These are phyloP conservation scores for Illadopsis cleaveri DNA, from an alignment of 2,113 vertebrate genomes.

Conservation along the genomic window DNA sequence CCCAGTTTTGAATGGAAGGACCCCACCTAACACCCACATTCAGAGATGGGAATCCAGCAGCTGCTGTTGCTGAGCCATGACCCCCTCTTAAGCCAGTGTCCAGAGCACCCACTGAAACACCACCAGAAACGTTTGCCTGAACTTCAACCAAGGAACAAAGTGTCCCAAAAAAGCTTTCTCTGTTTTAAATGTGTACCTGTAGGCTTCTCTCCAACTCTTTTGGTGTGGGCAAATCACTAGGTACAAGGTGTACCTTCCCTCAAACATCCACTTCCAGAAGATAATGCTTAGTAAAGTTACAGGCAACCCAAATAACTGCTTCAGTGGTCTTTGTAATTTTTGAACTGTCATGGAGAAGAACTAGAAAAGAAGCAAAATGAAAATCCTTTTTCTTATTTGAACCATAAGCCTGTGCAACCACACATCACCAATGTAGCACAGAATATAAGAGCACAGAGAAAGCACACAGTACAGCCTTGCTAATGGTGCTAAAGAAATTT, in stretches of 20 bases:
- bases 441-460: neutral
- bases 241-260: neutral
- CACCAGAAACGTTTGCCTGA: neutral
- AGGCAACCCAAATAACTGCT: neutral
- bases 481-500: neutral
- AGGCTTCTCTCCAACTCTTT: neutral
- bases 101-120: neutral
- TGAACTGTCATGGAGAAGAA: neutral
- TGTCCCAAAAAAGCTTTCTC: neutral
- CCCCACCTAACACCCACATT: neutral
- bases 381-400: neutral
- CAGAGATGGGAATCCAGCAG: neutral
- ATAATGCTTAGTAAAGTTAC: neutral
- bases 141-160: neutral
- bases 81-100: neutral
- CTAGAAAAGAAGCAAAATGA: neutral
- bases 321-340: neutral
- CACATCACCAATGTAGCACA: neutral
- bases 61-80: neutral
- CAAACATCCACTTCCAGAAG: neutral
- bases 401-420: rapidly evolving
- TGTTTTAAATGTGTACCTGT: neutral
- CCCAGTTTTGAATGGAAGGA: neutral
- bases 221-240: neutral
- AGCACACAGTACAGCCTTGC: neutral